Conservation (phyloP, 2,888 invertebrate genomes). For the Drosophila barbarae region DNA sequence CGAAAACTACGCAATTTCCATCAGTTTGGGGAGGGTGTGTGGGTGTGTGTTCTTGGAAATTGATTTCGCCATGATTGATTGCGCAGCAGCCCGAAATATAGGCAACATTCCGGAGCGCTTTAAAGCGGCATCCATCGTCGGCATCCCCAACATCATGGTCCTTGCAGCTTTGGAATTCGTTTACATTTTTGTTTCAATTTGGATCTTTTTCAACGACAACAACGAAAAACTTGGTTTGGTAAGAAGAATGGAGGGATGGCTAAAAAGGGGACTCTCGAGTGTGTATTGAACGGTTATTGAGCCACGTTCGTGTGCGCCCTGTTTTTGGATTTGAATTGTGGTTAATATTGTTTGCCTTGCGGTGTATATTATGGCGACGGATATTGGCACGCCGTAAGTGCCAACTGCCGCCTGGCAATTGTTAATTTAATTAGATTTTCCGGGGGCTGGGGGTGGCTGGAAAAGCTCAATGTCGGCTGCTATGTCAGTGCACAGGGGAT, state of each 20-base stretch:
- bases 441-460: background rate
- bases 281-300: constrained; percentile 27
- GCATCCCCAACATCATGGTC: constrained; percentile 28
- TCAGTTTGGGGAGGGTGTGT: constrained; percentile 4
- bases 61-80: constrained; percentile 72
- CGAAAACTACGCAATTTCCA: constrained; percentile 40
- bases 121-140: constrained; percentile 36
- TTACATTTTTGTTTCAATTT: constrained; percentile 68
- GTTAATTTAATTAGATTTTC: constrained; percentile 36
- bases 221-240: constrained; percentile 23
- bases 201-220: constrained; percentile 48
- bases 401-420: constrained; percentile 19
- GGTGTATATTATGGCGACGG: constrained; percentile 17
- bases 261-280: background rate
- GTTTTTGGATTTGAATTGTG: constrained; percentile 36
- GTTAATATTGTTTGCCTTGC: constrained; percentile 32
- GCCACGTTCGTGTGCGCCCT: constrained; percentile 16
- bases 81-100: constrained; percentile 62
- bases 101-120: constrained; percentile 45
- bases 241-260: background rate
- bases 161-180: constrained; percentile 30
- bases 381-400: constrained; percentile 10
- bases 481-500: background rate
- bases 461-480: constrained; percentile 1
- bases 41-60: constrained; percentile 55